Conservation (phyloP, 2,113 vertebrate genomes). For the Eudorcas thomsonii region DNA sequence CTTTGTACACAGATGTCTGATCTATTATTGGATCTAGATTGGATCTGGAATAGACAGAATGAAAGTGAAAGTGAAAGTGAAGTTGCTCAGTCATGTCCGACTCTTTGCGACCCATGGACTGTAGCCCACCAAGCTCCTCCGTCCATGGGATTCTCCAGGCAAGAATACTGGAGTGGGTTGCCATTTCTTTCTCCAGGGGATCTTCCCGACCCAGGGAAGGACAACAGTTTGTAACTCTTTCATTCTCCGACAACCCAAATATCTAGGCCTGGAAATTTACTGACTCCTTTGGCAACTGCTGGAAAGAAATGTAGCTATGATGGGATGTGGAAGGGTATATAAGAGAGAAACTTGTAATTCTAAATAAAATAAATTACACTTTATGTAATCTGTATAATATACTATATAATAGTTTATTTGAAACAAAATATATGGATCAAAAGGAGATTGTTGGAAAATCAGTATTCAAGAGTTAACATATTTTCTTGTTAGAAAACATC, state of each 20-base stretch:
- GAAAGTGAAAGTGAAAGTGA: background rate
- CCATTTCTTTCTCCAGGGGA: too few relatives aligned
- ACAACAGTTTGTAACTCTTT: background rate
- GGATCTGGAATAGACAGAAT: too few relatives aligned
- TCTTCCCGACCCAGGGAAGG: too few relatives aligned
- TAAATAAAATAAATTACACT: background rate
- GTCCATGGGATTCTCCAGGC: too few relatives aligned
- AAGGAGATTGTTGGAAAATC: background rate
- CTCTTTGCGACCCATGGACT: too few relatives aligned
- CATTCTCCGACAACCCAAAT: background rate
- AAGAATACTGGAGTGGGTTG: too few relatives aligned
- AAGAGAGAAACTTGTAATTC: background rate
- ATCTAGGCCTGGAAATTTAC: background rate
- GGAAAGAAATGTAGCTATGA: background rate
- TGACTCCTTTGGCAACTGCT: background rate
- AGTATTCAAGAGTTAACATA: background rate
- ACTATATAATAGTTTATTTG: background rate
- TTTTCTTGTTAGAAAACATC: background rate
- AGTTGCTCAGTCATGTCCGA: too few relatives aligned
- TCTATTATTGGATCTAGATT: background rate
- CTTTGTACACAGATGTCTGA: background rate
- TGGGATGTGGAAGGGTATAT: too few relatives aligned
- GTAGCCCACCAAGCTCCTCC: too few relatives aligned
- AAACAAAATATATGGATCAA: background rate
- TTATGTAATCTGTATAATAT: background rate